Base-by-base conservation (phyloP, 2,113 vertebrate species). In the Pantherophis guttatus region DNA sequence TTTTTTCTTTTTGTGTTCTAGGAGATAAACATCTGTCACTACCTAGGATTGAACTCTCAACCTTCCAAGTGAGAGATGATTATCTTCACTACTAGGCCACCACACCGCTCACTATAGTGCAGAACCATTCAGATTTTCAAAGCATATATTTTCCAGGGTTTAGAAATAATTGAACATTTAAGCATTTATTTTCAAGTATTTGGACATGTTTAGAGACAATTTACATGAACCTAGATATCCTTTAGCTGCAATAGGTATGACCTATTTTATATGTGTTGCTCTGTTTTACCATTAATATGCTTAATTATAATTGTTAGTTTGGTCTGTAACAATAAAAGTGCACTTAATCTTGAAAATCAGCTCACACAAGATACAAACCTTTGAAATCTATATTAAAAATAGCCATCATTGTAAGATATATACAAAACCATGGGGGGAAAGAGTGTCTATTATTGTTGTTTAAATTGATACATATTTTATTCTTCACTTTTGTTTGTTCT, bases 281-380 rank as follows among this genome's bases (percentile, higher is more conserved):
- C 48, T 94, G 48, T 93, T 94, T 94, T 91, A 92, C n/a, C 2
- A 1, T 86, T 93, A 92, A 91, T 94, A 54, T 94, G 6, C n/a
- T 81, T 88, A 91, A 88, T 85, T 95, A 91, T 86, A 95, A 94
- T 90, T 92, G 87, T 12, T 92, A 65, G 10, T 93, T 92, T 93
- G 19, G 0, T 87, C 93, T 93, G 44, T 88, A 94, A 92, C 91
- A 94, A 91, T 86, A 87, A 91, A 90, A 92, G 17, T 21, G 94
- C 62, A 0, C 11, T 33, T 88, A 62, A 55, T 23, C 2, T 88
- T 95, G 93, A 95, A 93, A 33, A 89, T 87, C n/a, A 92, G 4
- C 65, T 92, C 54, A 93, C 90, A 48, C 86, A 91, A 91, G 44
- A 95, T 55, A 0, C 0, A 94, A 93, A 81, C 1, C 5, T 75